phyloP scores from a whole-genome alignment of 2,797 vertebrate genomes.

The Silurus aristotelis region DNA sequence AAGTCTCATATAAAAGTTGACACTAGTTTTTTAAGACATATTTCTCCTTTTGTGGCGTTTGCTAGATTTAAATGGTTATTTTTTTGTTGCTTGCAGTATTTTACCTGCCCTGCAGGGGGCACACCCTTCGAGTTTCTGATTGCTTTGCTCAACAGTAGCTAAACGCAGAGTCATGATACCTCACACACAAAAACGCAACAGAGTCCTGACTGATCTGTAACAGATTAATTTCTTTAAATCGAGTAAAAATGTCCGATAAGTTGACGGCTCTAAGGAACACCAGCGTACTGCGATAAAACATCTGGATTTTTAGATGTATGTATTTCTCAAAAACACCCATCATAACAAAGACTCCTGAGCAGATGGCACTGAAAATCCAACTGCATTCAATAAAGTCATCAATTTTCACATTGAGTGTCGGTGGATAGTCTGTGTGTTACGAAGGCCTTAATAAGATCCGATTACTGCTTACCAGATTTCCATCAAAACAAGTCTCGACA shows the following conservation, averaged over 20 bases:
- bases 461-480: constrained; percentile 21
- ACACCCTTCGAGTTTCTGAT: too few species aligned
- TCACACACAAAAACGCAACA: too few species aligned
- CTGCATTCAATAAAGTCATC: not conserved
- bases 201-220: too few species aligned
- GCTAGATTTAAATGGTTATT: not conserved
- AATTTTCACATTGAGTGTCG: constrained; percentile 5
- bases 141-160: too few species aligned
- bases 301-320: not conserved
- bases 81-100: not conserved
- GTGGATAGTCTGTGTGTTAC: not conserved
- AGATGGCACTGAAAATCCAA: constrained; percentile 14
- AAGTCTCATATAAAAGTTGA: too few species aligned
- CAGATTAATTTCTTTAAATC: too few species aligned
- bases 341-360: not conserved
- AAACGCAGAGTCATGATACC: too few species aligned
- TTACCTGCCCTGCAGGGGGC: not conserved
- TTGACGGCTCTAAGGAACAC: too few species aligned
- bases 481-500: constrained; percentile 38
- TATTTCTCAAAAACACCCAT: not conserved
- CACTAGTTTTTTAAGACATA: too few species aligned
- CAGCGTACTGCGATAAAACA: too few species aligned
- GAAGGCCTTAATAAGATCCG: constrained; percentile 4
- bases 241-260: too few species aligned
- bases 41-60: too few species aligned